Percentiles rank a stretch among this genome's conserved stretches.
Evolutionary conservation across 1,140 invertebrate genomes (phyloP).

Genomic region (Euura saliciscinereae): DNA sequence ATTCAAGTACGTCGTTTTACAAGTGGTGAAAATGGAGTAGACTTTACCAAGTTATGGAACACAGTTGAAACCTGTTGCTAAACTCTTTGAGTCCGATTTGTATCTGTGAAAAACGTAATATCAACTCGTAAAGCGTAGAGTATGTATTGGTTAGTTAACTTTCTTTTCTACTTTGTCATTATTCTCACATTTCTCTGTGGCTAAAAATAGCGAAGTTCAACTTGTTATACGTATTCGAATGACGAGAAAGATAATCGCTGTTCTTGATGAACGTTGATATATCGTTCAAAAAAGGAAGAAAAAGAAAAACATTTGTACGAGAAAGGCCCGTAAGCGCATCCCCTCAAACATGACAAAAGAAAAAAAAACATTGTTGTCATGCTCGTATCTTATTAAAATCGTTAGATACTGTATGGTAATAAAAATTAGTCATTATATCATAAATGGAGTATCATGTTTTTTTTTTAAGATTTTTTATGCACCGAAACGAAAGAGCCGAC

Average conservation of each 20-base stretch:
- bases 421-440: constrained; percentile 1
- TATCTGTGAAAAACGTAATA: no score
- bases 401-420: constrained; percentile 5
- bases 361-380: neutral
- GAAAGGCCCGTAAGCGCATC: neutral
- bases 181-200: neutral
- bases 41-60: no score
- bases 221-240: neutral
- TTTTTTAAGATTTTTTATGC: neutral
- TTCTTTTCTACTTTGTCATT: neutral
- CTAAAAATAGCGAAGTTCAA: neutral
- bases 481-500: neutral
- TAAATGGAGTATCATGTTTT: neutral
- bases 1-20: no score
- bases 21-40: no score
- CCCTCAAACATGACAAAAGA: neutral
- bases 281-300: no score
- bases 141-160: no score
- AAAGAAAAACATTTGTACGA: neutral
- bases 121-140: no score
- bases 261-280: neutral
- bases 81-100: no score
- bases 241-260: neutral
- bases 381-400: neutral
- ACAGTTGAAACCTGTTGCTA: no score